Evolutionary conservation across 2,797 vertebrate species (phyloP), one percentile per base, ranked within the genome.

Genomic region (Microchirus variegatus): DNA sequence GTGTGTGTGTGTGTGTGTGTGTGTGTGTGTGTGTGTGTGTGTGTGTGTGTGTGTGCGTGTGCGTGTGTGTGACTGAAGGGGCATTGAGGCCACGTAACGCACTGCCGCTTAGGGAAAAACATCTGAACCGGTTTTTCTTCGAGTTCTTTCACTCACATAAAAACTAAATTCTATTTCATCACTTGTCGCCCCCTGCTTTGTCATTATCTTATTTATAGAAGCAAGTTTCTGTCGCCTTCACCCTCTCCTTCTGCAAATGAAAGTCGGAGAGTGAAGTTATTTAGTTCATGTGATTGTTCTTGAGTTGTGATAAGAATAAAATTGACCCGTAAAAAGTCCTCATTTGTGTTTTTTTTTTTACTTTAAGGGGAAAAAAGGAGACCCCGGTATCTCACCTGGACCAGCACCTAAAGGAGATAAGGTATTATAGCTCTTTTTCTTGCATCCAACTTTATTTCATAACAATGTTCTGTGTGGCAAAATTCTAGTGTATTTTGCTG

Each of bases 341-440:
- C 2, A 9, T 69, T 73, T 82, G 56, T 78, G 71, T 50, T 63
- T 4, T 61, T 53, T 64, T 14, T 56, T 54, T 62, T 64, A 31
- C 31, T 17, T 9, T 85, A 84, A 98, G 96, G 97, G 97, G 53
- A 95, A 92, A 73, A 99, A 98, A 82, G 97, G 97, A 69, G 97
- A 99, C 89, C 95, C 97, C 10, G 97, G 95, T 61, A 85, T 96
- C 26, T 99, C 97, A 31, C 95, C 96, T 85, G 97, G 95, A 63
- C 95, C 93, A 77, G 95, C 97, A 85, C 85, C 84, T 19, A 95
- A 93, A 82, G 97, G 97, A 90, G 92, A 93, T 46, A 98, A 98
- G 94, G 97, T 98, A 90, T 90, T 87, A 17, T 11, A 38, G 49
- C 31, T 35, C 38, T 36, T 12, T 5, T 65, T 55, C 68, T 47